A percentile compares a stretch with the other conserved stretches of the same genome.
phyloP scores from a whole-genome alignment of 2,797 vertebrate genomes.

The Leptatherina wallacei region DNA sequence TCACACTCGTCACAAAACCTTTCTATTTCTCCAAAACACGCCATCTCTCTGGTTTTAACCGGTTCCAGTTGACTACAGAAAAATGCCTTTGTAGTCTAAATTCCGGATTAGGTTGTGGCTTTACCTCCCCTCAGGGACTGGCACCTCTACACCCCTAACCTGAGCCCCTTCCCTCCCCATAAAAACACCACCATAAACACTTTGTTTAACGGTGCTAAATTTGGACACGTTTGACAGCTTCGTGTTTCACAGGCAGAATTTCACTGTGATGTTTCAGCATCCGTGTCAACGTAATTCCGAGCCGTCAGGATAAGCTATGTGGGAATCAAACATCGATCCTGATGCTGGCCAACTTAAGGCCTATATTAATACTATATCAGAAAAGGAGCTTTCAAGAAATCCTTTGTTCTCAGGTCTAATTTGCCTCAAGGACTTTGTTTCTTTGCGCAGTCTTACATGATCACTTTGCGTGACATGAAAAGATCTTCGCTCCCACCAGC shows the following conservation, averaged over 20 bases:
- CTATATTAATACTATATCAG: neutral
- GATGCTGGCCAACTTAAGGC: neutral
- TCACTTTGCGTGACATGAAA: neutral
- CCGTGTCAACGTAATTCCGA: slow-evolving; percentile 15
- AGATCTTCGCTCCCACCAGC: neutral
- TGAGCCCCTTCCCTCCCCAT: neutral
- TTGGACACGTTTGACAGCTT: slow-evolving; percentile 46
- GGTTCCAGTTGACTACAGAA: slow-evolving; percentile 44
- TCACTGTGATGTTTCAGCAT: slow-evolving; percentile 36
- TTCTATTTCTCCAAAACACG: slow-evolving; percentile 15
- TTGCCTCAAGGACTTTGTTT: neutral
- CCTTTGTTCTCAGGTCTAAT: neutral
- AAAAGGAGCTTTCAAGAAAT: neutral
- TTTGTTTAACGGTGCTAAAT: slow-evolving; percentile 53
- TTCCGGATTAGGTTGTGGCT: slow-evolving; percentile 46
- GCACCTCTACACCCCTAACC: slow-evolving; percentile 7
- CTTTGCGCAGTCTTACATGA: neutral
- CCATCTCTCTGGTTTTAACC: slow-evolving; percentile 37
- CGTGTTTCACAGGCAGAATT: slow-evolving; percentile 53
- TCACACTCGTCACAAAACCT: neutral
- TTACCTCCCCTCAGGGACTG: slow-evolving; percentile 46
- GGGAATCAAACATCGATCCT: slow-evolving; percentile 13
- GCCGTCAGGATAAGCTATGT: neutral
- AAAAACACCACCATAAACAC: slow-evolving; percentile 56
- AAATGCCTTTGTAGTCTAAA: slow-evolving; percentile 63